Evolutionary conservation across 1,140 invertebrate genomes (phyloP).

Genomic region (Matsumurasca onukii): DNA sequence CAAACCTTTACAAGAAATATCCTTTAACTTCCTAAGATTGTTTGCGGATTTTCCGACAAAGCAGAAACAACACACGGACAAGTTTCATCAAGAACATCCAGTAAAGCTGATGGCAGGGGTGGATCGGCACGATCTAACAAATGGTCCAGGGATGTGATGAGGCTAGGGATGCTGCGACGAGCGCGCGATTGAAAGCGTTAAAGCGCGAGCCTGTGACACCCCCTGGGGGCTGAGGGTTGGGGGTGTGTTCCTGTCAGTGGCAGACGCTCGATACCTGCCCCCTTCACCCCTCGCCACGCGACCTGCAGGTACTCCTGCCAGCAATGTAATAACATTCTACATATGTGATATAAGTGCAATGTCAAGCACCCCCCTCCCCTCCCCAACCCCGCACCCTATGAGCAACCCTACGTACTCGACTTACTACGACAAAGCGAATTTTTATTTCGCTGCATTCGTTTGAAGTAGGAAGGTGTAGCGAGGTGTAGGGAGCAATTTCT

Average conservation of each 20-base stretch:
- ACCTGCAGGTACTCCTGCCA: constrained; percentile 1
- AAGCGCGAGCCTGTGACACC: background rate
- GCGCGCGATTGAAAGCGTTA: background rate
- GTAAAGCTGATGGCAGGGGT: background rate
- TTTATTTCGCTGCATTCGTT: background rate
- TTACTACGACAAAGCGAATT: background rate
- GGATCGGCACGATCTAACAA: constrained; percentile 14
- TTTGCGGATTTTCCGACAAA: no score
- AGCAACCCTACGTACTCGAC: no score
- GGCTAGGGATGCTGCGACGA: no score
- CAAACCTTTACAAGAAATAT: no score
- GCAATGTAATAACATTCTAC: background rate
- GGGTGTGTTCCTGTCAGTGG: background rate
- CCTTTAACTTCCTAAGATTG: no score
- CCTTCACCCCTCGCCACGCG: no score
- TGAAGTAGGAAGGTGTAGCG: no score
- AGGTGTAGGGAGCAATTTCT: no score
- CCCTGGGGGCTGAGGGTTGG: no score
- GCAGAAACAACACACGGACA: no score
- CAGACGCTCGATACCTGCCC: constrained; percentile 20
- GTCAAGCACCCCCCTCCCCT: background rate
- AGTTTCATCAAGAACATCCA: no score
- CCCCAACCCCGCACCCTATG: no score
- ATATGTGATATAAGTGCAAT: background rate
- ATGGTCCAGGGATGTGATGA: constrained; percentile 3